Percentiles rank a stretch among this genome's conserved stretches.
These are phyloP conservation scores for Hyposoter dolosus DNA, from an alignment of 2,888 invertebrate species.

Conservation along the genomic window DNA sequence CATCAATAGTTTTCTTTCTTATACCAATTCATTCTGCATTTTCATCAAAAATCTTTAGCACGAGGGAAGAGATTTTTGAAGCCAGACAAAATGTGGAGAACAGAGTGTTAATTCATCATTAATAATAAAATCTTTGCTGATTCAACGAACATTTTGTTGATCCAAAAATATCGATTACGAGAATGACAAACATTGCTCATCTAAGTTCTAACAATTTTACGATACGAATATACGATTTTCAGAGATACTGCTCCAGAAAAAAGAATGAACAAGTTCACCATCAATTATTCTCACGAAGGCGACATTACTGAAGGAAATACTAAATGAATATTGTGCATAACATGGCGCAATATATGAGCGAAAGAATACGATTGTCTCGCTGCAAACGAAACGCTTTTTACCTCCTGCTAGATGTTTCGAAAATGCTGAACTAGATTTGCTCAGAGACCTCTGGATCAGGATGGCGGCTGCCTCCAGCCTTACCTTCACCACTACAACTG, in stretches of 20 bases:
- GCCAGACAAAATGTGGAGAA: too few species aligned
- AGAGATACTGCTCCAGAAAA: not conserved
- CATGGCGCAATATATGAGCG: constrained; percentile 36
- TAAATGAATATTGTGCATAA: constrained; percentile 35
- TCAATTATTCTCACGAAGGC: constrained; percentile 13
- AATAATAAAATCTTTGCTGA: too few species aligned
- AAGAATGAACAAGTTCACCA: constrained; percentile 30
- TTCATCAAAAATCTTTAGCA: not conserved
- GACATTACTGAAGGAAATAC: constrained; percentile 18
- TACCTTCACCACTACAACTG: constrained; percentile 9
- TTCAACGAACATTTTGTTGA: too few species aligned
- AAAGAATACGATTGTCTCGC: constrained; percentile 10
- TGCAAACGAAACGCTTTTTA: constrained; percentile 11
- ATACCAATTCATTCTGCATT: not conserved
- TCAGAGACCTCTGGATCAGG: constrained; percentile 14
- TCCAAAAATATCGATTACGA: not conserved
- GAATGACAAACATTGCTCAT: not conserved
- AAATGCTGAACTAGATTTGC: constrained; percentile 53
- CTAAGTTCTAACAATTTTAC: not conserved
- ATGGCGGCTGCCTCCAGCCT: not conserved
- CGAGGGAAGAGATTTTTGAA: not conserved
- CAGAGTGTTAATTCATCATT: too few species aligned
- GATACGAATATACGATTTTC: not conserved
- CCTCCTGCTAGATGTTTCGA: constrained; percentile 16
- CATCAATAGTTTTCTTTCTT: constrained; percentile 17